phyloP scores from a whole-genome alignment of 2,888 invertebrate species.

The Onchidella celtica region DNA sequence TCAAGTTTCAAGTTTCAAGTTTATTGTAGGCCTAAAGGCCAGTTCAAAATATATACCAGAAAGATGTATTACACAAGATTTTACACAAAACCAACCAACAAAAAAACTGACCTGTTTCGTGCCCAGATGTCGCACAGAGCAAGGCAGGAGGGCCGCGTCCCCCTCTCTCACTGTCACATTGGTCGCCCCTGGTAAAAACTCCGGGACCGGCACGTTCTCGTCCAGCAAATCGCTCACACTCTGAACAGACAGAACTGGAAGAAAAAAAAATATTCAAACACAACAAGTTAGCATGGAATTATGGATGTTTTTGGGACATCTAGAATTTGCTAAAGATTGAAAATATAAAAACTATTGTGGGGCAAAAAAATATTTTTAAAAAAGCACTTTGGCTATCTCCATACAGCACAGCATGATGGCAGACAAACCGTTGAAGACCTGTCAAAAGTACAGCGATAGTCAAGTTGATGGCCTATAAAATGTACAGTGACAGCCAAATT shows the following conservation, averaged over 20 bases:
- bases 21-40: no score
- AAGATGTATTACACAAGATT: no score
- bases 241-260: slow-evolving; percentile 20
- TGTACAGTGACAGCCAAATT: no score
- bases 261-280: background rate
- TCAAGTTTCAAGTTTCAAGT: background rate
- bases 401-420: no score
- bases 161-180: slow-evolving; percentile 57
- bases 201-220: slow-evolving; percentile 48
- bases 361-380: background rate
- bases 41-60: no score
- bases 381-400: no score
- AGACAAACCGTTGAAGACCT: no score
- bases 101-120: slow-evolving; percentile 54
- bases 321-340: background rate
- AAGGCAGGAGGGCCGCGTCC: slow-evolving; percentile 53
- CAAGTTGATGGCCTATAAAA: no score
- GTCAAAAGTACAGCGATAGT: no score
- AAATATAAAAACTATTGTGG: background rate
- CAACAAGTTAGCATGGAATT: no score
- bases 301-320: no score
- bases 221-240: slow-evolving; percentile 20
- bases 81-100: no score
- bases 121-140: slow-evolving; percentile 55
- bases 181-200: slow-evolving; percentile 47